Conservation (phyloP, 2,888 invertebrate genomes). For the Adineta ricciae region DNA sequence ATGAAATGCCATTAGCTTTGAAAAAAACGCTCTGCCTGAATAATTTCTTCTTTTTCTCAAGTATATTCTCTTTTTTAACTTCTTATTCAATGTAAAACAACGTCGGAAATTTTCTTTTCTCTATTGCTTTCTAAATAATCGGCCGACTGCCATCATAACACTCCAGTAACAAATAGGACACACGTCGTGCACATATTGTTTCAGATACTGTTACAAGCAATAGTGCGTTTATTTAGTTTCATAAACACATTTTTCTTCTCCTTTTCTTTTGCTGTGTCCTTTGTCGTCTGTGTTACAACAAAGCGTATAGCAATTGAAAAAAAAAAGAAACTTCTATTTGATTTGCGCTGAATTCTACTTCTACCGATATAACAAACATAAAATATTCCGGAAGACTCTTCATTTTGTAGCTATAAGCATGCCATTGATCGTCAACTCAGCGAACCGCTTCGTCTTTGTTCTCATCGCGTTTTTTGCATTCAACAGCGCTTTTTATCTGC, state of each 20-base stretch:
- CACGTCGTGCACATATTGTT: neutral
- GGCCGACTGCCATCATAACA: neutral
- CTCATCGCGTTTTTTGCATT: neutral
- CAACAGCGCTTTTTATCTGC: constrained; percentile 69
- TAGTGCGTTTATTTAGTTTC: neutral
- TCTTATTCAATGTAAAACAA: neutral
- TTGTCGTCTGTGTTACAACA: neutral
- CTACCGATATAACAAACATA: neutral
- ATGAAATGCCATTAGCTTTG: neutral
- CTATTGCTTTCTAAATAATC: neutral
- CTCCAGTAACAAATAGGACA: neutral
- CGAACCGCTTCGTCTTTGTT: neutral
- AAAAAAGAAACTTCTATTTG: neutral
- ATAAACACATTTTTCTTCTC: neutral
- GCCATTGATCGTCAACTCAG: neutral
- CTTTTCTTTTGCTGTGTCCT: neutral
- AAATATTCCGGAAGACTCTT: too few species aligned
- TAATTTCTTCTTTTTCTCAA: neutral
- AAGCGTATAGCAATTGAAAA: neutral
- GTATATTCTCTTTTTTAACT: neutral
- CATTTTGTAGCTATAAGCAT: neutral
- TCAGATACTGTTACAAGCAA: neutral
- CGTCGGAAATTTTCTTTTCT: neutral
- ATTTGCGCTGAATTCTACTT: neutral
- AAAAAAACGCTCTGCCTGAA: neutral